Evolutionary conservation across 2,113 vertebrate species (phyloP), one percentile per base, ranked within the genome.

Genomic region (Gallinago undulata): DNA sequence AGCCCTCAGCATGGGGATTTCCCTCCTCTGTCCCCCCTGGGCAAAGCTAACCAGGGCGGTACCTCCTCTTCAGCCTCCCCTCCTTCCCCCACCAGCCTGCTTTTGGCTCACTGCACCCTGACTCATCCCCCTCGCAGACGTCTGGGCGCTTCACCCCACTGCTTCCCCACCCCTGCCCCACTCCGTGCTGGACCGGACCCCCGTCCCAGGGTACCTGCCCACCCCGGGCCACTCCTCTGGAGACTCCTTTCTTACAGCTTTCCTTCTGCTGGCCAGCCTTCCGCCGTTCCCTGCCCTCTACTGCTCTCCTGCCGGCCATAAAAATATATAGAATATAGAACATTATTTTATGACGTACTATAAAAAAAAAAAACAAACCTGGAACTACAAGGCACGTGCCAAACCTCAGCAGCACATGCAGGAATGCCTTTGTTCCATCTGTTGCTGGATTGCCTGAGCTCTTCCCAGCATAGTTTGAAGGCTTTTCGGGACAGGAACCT

Each of bases 291-390:
- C 89, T 94, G 84, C 90, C 93, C 88, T 94, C 94, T 70, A 89
- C 64, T 86, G 93, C 84, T 96, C 96, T 96, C 95, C 84, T 87
- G 93, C 30, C 1, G 0, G 56, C 63, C 88, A 86, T 96, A 94
- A 97, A 97, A 95, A 81, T 87, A 92, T 77, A 95, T 86, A 86
- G 95, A 96, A 96, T 74, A 94, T 82, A 95, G 90, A 96, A 94
- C 91, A 95, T 96, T 89, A 93, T 95, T 97, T 97, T 97, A 97
- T 87, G 62, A 85, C 5, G 5, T 37, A 84, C 89, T 59, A 83
- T 96, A 48, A 93, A 96, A 90, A 87, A 84, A 37, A 68, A 69
- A 10, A 11, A 11, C 8, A 50, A 73, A 30, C 66, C 86, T 93
- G 92, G 45, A 95, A 77, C 90, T 75, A 21, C 37, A 55, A 90